Base-by-base conservation (phyloP, 2,797 vertebrate species). In the Mus minutoides region DNA sequence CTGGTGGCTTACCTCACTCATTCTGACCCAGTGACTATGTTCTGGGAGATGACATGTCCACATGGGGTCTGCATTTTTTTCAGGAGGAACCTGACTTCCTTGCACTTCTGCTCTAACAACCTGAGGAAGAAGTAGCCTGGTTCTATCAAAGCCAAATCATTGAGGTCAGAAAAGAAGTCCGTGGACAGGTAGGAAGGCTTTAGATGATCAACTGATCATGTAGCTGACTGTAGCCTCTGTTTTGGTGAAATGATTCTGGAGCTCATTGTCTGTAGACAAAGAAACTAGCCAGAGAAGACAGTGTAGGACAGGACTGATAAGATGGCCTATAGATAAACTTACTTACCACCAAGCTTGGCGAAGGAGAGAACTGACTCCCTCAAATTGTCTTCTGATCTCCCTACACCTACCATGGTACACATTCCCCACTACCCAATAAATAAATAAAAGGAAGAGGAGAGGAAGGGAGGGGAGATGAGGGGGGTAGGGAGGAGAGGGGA, bases 11-110 rank as follows among this genome's bases (percentile, higher is more conserved):
- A 2, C 73, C 83, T 96, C 92, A 98, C 19, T 97, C 94, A n/a
- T 97, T 90, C 14, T 90, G 75, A 3, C 96, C 92, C 9, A 92
- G 96, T 91, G 96, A 96, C 95, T 94, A 88, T 37, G 29, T 97
- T 95, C 69, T 96, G 80, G 60, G 97, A 85, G 9, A 97, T 43
- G n/a, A 92, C 49, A 9, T 83, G 71, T 10, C 95, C 94, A 3
- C 96, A 87, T 0, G 90, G 87, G 46, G 85, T 98, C 75, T 97
- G 94, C 46, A 94, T 46, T 46, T 26, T 96, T 40, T 93, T 92
- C 46, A 98, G 37, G 52, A 98, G 90, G 8, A 62, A 54, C 49
- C 96, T 58, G 0, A 90, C 64, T 34, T 96, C 97, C 46, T 98
- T 77, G 19, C 26, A 76, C 75, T 98, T 97, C 79, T 97, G 94